These are phyloP conservation scores for Conistra vaccinii DNA, from an alignment of 2,888 invertebrate species.

Conservation along the genomic window DNA sequence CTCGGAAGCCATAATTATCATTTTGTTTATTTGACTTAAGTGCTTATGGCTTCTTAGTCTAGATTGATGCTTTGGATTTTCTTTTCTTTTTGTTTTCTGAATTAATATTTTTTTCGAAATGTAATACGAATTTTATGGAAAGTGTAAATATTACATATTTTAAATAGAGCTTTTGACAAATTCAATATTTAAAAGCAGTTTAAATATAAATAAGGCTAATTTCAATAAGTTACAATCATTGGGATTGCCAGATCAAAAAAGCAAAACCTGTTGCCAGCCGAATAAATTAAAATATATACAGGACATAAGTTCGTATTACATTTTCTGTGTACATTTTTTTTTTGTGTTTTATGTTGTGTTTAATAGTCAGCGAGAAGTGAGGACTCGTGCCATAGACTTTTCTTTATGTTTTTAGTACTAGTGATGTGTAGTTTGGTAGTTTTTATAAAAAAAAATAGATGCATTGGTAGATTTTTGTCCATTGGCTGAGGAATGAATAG, in stretches of 20 bases:
- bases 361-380: slow-evolving; percentile 78
- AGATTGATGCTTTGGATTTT: slow-evolving; percentile 56
- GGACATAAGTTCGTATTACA: slow-evolving; percentile 48
- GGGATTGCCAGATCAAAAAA: not conserved
- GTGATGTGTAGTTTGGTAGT: slow-evolving; percentile 61
- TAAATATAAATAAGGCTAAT: not conserved
- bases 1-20: too few relatives aligned
- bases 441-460: slow-evolving; percentile 24
- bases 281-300: not conserved
- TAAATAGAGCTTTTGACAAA: not conserved
- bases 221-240: not conserved
- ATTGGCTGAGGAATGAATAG: slow-evolving; percentile 56
- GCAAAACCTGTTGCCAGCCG: not conserved
- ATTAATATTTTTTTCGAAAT: slow-evolving; percentile 53
- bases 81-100: slow-evolving; percentile 47
- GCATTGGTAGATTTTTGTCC: slow-evolving; percentile 59
- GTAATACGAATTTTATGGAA: slow-evolving; percentile 49
- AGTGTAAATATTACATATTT: not conserved
- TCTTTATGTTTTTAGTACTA: slow-evolving; percentile 55
- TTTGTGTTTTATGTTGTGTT: slow-evolving; percentile 76
- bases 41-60: too few relatives aligned
- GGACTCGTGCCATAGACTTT: slow-evolving; percentile 76
- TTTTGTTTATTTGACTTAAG: too few relatives aligned
- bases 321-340: slow-evolving; percentile 64
- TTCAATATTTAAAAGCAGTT: not conserved